phyloP scores from a whole-genome alignment of 2,113 vertebrate genomes.

The Oryzias javanicus region DNA sequence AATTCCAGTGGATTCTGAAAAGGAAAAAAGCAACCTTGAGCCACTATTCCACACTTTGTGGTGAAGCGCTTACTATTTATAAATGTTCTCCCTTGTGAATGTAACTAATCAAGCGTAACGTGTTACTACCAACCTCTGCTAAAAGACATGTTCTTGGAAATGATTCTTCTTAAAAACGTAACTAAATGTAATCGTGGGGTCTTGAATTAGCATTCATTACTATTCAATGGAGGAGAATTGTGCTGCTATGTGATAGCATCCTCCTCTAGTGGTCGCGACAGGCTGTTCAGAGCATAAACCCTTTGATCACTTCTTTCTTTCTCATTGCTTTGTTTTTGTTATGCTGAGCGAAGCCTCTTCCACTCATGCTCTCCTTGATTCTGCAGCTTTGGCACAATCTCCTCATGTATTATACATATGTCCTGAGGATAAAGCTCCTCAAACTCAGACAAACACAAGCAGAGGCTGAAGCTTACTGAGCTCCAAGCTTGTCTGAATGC shows the following conservation, averaged over 20 bases:
- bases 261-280: constrained; percentile 5
- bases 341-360: constrained; percentile 17
- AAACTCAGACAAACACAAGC: constrained; percentile 42
- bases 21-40: too few relatives aligned
- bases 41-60: too few relatives aligned
- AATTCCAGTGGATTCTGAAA: too few relatives aligned
- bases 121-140: too few relatives aligned
- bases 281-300: constrained; percentile 2
- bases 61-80: too few relatives aligned
- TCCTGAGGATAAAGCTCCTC: constrained; percentile 48
- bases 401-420: constrained; percentile 59
- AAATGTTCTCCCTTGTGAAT: too few relatives aligned
- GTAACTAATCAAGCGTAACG: too few relatives aligned
- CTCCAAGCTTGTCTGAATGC: constrained; percentile 25
- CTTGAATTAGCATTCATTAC: neutral
- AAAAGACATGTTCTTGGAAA: too few relatives aligned
- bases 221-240: neutral
- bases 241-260: neutral
- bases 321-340: constrained; percentile 38
- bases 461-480: constrained; percentile 21
- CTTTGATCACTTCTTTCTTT: constrained; percentile 10
- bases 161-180: neutral
- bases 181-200: neutral
- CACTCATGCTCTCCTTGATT: constrained; percentile 35
- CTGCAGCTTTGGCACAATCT: constrained; percentile 54